A percentile compares a stretch with the other conserved stretches of the same genome.
phyloP scores from a whole-genome alignment of 2,113 vertebrate genomes.

The Campylomormyrus numenius region DNA sequence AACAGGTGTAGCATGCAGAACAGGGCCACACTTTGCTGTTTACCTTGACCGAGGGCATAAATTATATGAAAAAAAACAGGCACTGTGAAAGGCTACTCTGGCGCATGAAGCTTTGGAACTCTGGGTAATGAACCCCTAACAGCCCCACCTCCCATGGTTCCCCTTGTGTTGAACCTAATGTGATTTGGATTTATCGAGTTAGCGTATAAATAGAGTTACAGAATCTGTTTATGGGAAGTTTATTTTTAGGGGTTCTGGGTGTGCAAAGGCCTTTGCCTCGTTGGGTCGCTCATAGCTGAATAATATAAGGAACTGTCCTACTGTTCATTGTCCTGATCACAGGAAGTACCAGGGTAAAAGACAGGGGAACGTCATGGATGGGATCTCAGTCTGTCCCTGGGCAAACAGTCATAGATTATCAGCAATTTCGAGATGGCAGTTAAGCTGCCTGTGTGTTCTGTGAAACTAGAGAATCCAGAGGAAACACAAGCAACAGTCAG shows the following conservation, averaged over 20 bases:
- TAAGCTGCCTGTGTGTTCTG: not conserved
- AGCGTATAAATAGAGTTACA: not conserved
- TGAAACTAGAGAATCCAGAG: not conserved
- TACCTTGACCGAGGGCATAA: not conserved
- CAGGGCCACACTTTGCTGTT: not conserved
- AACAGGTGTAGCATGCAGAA: not conserved
- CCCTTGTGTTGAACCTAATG: not conserved
- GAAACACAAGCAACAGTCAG: not conserved
- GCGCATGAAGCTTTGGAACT: not conserved
- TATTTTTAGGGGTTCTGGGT: not conserved
- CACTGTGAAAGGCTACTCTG: not conserved
- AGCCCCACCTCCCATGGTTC: not conserved
- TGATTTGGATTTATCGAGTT: not conserved
- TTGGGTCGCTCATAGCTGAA: not conserved
- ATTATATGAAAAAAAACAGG: not conserved
- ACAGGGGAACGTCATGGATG: not conserved
- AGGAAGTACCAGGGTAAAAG: not conserved
- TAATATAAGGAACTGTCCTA: not conserved
- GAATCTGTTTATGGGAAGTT: constrained; percentile 9
- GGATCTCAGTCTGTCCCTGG: not conserved
- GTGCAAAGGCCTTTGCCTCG: not conserved
- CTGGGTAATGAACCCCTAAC: constrained; percentile 11
- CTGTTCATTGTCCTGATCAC: not conserved
- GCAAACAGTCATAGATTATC: not conserved
- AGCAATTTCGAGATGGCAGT: not conserved